Base-by-base conservation (phyloP, 2,113 vertebrate species). In the Nerophis lumbriciformis region DNA sequence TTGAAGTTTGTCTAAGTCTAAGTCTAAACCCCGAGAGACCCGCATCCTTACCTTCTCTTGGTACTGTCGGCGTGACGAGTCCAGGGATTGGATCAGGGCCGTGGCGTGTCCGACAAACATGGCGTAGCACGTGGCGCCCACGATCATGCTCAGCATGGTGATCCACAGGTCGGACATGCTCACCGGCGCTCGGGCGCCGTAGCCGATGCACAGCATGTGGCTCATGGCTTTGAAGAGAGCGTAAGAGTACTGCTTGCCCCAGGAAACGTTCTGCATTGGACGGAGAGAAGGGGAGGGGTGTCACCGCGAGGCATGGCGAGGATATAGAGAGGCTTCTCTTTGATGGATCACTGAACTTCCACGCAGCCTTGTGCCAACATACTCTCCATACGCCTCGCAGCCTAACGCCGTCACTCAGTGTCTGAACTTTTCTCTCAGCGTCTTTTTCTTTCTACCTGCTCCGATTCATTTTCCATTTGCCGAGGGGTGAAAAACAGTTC, bases 151-250 rank as follows among this genome's bases (percentile, higher is more conserved):
- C 66, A 99, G 78, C 95, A 99, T 99, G 53, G 97, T 99, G 76
- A 99, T 97, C 97, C 97, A 99, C 70, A 99, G 92, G 87, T 99
- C 97, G 0, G 97, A 98, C 97, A 99, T 99, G 90, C 95, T 98
- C 77, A 97, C 95, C 0, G 97, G 97, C 1, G 97, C 97, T 0
- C 94, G 93, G 54, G 96, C 95, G 1, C 97, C 97, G 0, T 99
- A 99, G 8, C 97, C 97, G 12, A 99, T 99, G 79, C 97, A 99
- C 49, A 98, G 90, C 97, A 99, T 99, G 72, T 99, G 97, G 84
- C 97, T 99, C 97, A 99, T 99, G 37, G 96, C 97, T 92, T 98
- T 99, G 90, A 99, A 99, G 81, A 99, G 95, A 9, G 95, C 97
- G 0, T 98, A 99, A 0, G 97, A 99, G 73, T 99, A 99, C 81